Percentiles rank a stretch among this genome's conserved stretches.
phyloP scores from a whole-genome alignment of 2,888 invertebrate genomes.

The Thereva nobilitata region DNA sequence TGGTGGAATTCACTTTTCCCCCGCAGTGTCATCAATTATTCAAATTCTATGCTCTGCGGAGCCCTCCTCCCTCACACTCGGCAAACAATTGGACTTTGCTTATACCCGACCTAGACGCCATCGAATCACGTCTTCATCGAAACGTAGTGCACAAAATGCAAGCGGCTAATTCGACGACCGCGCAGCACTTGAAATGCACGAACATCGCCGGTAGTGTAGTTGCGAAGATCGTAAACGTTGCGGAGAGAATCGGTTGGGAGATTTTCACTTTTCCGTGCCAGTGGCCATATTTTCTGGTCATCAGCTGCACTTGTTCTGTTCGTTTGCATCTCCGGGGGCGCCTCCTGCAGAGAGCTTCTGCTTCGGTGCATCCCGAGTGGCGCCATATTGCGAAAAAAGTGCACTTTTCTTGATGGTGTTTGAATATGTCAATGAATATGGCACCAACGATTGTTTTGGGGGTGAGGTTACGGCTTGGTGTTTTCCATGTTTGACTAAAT shows the following conservation, averaged over 20 bases:
- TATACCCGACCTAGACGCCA: neutral
- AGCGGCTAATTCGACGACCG: neutral
- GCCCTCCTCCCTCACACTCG: neutral
- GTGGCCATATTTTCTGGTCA: neutral
- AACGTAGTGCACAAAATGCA: neutral
- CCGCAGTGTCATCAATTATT: slow-evolving; percentile 7
- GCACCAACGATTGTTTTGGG: too few relatives aligned
- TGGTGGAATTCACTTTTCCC: slow-evolving; percentile 8
- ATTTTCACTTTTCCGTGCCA: slow-evolving; percentile 6
- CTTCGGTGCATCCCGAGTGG: too few relatives aligned
- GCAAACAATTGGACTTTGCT: neutral
- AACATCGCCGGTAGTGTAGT: neutral
- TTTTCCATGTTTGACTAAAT: too few relatives aligned
- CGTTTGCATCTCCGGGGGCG: too few relatives aligned
- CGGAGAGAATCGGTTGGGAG: neutral
- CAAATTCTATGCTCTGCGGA: slow-evolving; percentile 7
- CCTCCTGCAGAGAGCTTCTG: too few relatives aligned
- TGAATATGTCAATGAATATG: too few relatives aligned
- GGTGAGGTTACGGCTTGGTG: too few relatives aligned
- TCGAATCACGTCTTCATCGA: neutral
- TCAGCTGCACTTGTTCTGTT: too few relatives aligned
- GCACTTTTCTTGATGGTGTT: too few relatives aligned
- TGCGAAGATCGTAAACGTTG: neutral
- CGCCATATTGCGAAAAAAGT: too few relatives aligned
- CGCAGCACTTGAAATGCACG: neutral